A percentile compares a stretch with the other conserved stretches of the same genome.
phyloP scores from a whole-genome alignment of 1,140 invertebrate species.

The Camponotus vicinus region DNA sequence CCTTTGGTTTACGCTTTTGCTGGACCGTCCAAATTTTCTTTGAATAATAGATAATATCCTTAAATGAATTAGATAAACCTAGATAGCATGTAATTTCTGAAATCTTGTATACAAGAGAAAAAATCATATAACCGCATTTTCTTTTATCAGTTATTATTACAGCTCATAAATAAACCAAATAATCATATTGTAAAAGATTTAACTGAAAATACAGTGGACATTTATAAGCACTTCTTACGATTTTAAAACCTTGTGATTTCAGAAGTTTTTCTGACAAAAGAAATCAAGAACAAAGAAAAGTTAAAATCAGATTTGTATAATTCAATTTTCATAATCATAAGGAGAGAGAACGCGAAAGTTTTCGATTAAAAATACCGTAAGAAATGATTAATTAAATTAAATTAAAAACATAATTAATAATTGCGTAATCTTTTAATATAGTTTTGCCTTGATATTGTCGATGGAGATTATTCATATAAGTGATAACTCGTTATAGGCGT shows the following conservation, averaged over 20 bases:
- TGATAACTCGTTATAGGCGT: background rate
- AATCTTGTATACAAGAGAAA: too few relatives aligned
- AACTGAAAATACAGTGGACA: too few relatives aligned
- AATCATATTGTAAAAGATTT: too few relatives aligned
- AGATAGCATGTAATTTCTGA: background rate
- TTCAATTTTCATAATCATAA: background rate
- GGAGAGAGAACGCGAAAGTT: background rate
- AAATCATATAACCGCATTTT: background rate
- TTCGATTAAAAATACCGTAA: background rate
- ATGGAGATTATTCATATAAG: background rate
- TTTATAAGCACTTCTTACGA: too few relatives aligned
- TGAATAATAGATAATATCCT: too few relatives aligned
- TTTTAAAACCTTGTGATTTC: too few relatives aligned
- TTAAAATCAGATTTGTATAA: background rate
- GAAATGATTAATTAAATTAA: too few relatives aligned
- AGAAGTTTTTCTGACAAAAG: background rate
- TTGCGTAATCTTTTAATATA: background rate
- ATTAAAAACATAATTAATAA: background rate
- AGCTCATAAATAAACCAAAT: background rate
- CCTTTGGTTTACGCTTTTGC: background rate
- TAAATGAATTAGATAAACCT: too few relatives aligned
- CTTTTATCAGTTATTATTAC: background rate
- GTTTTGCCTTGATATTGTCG: background rate
- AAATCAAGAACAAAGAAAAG: background rate
- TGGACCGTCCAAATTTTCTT: background rate